These are phyloP conservation scores for Venustoraphidia nigricollis DNA, from an alignment of 2,888 invertebrate species.

Conservation along the genomic window DNA sequence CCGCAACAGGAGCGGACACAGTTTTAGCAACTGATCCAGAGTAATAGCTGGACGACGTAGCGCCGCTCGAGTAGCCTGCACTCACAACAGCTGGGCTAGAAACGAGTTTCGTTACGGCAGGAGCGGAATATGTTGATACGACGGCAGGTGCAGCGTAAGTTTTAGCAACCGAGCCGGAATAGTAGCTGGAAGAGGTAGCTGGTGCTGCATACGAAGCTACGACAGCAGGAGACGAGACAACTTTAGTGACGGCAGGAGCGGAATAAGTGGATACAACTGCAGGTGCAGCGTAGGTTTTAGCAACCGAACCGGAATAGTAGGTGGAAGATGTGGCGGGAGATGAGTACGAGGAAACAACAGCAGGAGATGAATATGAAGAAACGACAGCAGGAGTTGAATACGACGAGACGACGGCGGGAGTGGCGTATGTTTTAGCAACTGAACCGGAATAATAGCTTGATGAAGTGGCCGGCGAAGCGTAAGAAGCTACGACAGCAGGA, in stretches of 20 bases:
- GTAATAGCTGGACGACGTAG: constrained; percentile 29
- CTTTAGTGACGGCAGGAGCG: not conserved
- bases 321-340: not conserved
- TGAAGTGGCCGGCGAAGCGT: constrained; percentile 15
- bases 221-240: constrained; percentile 1
- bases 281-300: constrained; percentile 7
- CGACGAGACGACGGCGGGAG: constrained; percentile 6
- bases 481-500: constrained; percentile 24
- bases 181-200: constrained; percentile 11
- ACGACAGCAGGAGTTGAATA: constrained; percentile 7
- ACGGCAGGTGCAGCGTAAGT: constrained; percentile 18
- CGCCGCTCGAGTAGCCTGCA: constrained; percentile 17
- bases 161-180: constrained; percentile 11
- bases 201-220: constrained; percentile 6
- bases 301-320: constrained; percentile 9
- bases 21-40: constrained; percentile 12
- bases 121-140: constrained; percentile 10
- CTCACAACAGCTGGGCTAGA: not conserved
- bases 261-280: constrained; percentile 4
- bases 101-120: constrained; percentile 3
- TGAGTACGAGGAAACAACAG: constrained; percentile 7
- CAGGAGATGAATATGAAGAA: constrained; percentile 7
- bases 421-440: constrained; percentile 10
- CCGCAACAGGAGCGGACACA: constrained; percentile 7
- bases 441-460: constrained; percentile 7